A percentile compares a stretch with the other conserved stretches of the same genome.
phyloP scores from a whole-genome alignment of 2,797 vertebrate species.

The Enteromius mattozi region DNA sequence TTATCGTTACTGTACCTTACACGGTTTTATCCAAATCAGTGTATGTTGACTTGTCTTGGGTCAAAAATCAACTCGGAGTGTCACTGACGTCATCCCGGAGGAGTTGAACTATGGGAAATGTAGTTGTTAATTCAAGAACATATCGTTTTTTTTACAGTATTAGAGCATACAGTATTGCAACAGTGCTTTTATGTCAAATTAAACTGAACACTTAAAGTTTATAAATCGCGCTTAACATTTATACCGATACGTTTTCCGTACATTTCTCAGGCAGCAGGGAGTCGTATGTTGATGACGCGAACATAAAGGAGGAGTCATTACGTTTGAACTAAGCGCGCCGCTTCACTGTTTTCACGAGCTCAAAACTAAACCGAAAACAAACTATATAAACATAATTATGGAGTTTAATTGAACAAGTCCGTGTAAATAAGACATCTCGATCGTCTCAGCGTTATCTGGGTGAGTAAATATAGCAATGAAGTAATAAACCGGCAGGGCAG shows the following conservation, averaged over 20 bases:
- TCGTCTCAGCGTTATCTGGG: not conserved
- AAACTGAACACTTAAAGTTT: not conserved
- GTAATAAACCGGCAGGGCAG: not conserved
- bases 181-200: not conserved
- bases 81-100: slow-evolving; percentile 34
- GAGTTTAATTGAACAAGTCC: not conserved
- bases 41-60: slow-evolving; percentile 11
- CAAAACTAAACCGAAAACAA: not conserved
- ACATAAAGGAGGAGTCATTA: slow-evolving; percentile 28
- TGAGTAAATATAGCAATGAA: slow-evolving; percentile 9
- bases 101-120: slow-evolving; percentile 2
- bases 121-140: not conserved
- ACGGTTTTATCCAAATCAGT: not conserved
- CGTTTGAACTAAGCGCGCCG: slow-evolving; percentile 64
- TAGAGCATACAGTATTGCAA: too few relatives aligned
- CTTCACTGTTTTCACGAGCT: not conserved
- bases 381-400: not conserved
- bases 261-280: not conserved
- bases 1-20: slow-evolving; percentile 27
- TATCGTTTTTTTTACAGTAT: not conserved
- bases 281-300: slow-evolving; percentile 43
- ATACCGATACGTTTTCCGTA: not conserved
- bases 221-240: not conserved
- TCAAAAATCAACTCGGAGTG: slow-evolving; percentile 50
- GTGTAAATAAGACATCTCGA: not conserved